Conservation (phyloP, 2,888 invertebrate species). For the Lepas anatifera region DNA sequence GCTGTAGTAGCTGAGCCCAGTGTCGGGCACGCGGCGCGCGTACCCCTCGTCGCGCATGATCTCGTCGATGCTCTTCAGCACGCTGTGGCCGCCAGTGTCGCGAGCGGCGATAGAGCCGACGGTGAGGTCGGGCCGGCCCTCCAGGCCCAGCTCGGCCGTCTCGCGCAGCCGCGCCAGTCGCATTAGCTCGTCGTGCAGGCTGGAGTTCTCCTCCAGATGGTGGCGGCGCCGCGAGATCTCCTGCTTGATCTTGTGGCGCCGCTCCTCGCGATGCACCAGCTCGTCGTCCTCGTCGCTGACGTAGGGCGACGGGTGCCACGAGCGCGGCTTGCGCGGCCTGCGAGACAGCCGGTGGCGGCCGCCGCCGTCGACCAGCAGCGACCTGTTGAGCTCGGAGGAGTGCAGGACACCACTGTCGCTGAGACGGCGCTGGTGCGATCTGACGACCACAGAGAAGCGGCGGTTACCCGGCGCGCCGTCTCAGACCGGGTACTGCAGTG, state of each 20-base stretch:
- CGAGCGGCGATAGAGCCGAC: too few species aligned
- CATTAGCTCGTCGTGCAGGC: conserved; percentile 40
- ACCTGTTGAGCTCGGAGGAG: not conserved
- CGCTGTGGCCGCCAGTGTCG: conserved; percentile 27
- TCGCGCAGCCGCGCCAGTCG: conserved; percentile 35
- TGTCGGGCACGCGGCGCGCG: conserved; percentile 21
- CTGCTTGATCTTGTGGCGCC: conserved; percentile 44
- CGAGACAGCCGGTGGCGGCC: conserved; percentile 3
- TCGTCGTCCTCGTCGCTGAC: conserved; percentile 38
- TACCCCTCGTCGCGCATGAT: conserved; percentile 26
- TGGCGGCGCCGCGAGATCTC: conserved; percentile 48
- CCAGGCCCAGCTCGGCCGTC: conserved; percentile 32
- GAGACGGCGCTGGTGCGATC: not conserved
- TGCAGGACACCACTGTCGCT: not conserved
- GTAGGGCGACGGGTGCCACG: conserved; percentile 42
- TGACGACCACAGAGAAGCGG: not conserved
- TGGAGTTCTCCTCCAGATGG: conserved; percentile 45
- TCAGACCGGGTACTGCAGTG: too few species aligned
- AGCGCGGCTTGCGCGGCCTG: conserved; percentile 31
- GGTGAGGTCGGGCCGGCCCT: conserved; percentile 19
- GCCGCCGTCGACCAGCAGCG: not conserved
- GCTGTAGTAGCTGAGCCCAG: conserved; percentile 26
- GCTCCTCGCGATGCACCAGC: conserved; percentile 41
- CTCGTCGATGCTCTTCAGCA: conserved; percentile 38
- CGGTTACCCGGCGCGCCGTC: not conserved